Base-by-base conservation (phyloP, 1,140 invertebrate genomes). In the Nautilus pompilius region DNA sequence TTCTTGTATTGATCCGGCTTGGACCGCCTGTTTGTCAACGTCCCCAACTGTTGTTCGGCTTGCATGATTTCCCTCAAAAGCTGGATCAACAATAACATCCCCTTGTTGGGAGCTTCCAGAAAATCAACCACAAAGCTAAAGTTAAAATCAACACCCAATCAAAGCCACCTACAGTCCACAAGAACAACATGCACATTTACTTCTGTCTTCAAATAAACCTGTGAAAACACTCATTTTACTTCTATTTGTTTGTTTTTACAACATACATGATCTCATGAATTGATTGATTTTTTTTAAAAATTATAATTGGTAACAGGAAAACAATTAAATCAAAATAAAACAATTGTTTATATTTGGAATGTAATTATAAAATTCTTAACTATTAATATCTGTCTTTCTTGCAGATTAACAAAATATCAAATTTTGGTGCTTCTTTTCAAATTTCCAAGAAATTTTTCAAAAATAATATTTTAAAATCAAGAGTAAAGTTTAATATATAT, bases 111-210 rank as follows among this genome's bases (percentile, higher is more conserved):
- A 55, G 90, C 87, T 22, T 89, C 87, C 5, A 93, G 88, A 81
- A 95, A 94, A 81, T 95, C 93, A 81, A 93, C 90, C 0, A 95
- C 90, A 75, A 95, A 96, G 61, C 80, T 83, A 67, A 36, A 75
- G 63, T 55, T 46, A 46, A 46, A 22, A 3, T 20, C 45, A 53
- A 17, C 26, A 26, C 26, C n/a, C 26, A 4, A 53, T 28, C 36
- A 24, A 10, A 49, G 26, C n/a, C 20, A 49, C n/a, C n/a, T 41
- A n/a, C n/a, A 8, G n/a, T 41, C n/a, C 8, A 10, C n/a, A n/a
- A 10, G 8, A 10, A 41, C 8, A 41, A 41, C n/a, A n/a, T 10
- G 8, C 8, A n/a, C n/a, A n/a, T 41, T 41, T 10, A 41, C 8
- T n/a, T 41, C n/a, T 41, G 8, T 8, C 8, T 41, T 10, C 8